Evolutionary conservation across 1,140 invertebrate genomes (phyloP).

Genomic region (Papilio polyxenes): DNA sequence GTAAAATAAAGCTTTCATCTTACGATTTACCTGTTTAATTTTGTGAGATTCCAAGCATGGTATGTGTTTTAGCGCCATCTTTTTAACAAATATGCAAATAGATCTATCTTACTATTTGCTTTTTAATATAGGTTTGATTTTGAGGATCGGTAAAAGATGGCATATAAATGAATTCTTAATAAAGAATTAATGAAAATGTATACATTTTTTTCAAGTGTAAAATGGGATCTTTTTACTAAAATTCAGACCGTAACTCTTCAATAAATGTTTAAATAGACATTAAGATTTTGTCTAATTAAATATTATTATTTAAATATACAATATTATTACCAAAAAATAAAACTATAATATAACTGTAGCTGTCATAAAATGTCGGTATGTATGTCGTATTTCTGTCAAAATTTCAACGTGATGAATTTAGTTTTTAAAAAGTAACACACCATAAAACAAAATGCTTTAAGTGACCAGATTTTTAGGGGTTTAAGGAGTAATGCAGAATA

Average conservation of each 20-base stretch:
- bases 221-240: background rate
- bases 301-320: background rate
- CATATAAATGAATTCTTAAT: background rate
- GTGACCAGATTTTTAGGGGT: background rate
- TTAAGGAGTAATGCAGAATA: background rate
- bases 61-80: background rate
- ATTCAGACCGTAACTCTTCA: background rate
- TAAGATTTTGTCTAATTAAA: background rate
- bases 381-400: background rate
- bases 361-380: constrained; percentile 6
- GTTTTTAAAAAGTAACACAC: background rate
- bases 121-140: background rate
- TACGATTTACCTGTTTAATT: background rate
- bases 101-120: background rate
- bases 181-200: background rate
- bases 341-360: too few relatives aligned
- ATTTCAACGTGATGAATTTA: background rate
- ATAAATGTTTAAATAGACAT: background rate
- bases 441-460: constrained; percentile 20
- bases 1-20: background rate
- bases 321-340: background rate
- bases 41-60: background rate
- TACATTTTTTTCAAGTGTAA: background rate
- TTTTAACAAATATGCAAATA: background rate
- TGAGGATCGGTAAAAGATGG: background rate